Evolutionary conservation across 2,113 vertebrate genomes (phyloP), one percentile per base, ranked within the genome.

Genomic region (Macrotus californicus): DNA sequence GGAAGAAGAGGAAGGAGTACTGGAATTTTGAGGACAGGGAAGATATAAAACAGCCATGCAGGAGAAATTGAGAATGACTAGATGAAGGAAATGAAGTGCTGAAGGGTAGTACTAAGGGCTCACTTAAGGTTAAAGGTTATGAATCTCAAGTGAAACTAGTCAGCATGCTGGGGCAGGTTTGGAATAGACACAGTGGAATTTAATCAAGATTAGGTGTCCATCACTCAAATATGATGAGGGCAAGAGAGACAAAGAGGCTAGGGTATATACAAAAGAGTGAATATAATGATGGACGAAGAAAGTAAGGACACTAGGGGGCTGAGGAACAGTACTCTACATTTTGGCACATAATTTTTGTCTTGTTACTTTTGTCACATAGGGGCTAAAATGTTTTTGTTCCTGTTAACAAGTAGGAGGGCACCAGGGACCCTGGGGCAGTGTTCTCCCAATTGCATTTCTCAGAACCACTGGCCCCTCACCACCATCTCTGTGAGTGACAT

Each of bases 141-240:
- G 24, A 80, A 64, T 50, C 11, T 46, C 52, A 89, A 76, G 61
- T 61, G 7, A 79, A 72, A 84, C 26, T 54, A n/a, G 69, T 92
- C n/a, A 66, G 39, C 52, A 87, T 85, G 13, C 67, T 96, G n/a
- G 24, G 31, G 26, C 70, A 80, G 67, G 31, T 82, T 82, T 91
- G 52, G n/a, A 96, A 95, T 16, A 94, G 48, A 94, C 6, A 82
- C 67, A 76, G 43, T 56, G 83, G 22, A 50, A 90, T 94, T 72
- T 85, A 90, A 87, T 24, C 41, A 76, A 10, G 14, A 81, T 56
- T 95, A 64, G 7, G 50, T 76, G 6, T 70, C 43, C 70, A 6
- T 66, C 61, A 70, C 18, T 77, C 61, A 88, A 34, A 36, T 67
- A 43, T 34, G 56, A 87, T 76, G 41, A 75, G 22, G 50, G 11